A percentile compares a stretch with the other conserved stretches of the same genome.
phyloP scores from a whole-genome alignment of 2,797 vertebrate genomes.

The Pogoniulus pusillus region DNA sequence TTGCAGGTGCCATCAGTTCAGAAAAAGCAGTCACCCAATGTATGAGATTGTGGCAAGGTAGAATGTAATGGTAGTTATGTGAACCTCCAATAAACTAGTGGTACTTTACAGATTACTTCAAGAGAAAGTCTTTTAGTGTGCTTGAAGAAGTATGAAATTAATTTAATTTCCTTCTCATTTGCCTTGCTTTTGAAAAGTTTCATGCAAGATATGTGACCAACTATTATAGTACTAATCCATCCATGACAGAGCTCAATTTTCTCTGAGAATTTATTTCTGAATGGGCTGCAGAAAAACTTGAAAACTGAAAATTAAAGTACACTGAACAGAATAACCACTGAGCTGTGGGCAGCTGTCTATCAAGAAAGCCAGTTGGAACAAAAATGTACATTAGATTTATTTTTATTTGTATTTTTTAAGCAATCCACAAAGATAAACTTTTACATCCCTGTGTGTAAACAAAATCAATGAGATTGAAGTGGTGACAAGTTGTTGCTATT shows the following conservation, averaged over 20 bases:
- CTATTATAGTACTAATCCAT: slow-evolving; percentile 99
- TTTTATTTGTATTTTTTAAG: slow-evolving; percentile 77
- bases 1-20: slow-evolving; percentile 76
- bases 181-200: slow-evolving; percentile 93
- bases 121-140: slow-evolving; percentile 88
- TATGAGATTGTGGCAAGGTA: slow-evolving; percentile 85
- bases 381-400: slow-evolving; percentile 81
- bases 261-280: slow-evolving; percentile 93
- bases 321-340: slow-evolving; percentile 79
- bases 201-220: slow-evolving; percentile 94
- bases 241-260: slow-evolving; percentile 99
- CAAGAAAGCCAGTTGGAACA: slow-evolving; percentile 78
- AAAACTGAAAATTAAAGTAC: slow-evolving; percentile 87
- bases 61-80: slow-evolving; percentile 85
- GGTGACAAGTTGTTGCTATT: slow-evolving; percentile 43
- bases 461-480: slow-evolving; percentile 67
- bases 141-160: slow-evolving; percentile 99
- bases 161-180: slow-evolving; percentile 98
- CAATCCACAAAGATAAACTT: slow-evolving; percentile 73
- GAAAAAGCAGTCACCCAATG: slow-evolving; percentile 82
- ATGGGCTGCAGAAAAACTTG: slow-evolving; percentile 83
- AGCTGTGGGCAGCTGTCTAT: slow-evolving; percentile 81
- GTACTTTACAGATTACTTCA: slow-evolving; percentile 85
- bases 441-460: slow-evolving; percentile 73
- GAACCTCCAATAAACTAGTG: slow-evolving; percentile 85